Evolutionary conservation across 2,113 vertebrate species (phyloP).

Genomic region (Upupa epops): DNA sequence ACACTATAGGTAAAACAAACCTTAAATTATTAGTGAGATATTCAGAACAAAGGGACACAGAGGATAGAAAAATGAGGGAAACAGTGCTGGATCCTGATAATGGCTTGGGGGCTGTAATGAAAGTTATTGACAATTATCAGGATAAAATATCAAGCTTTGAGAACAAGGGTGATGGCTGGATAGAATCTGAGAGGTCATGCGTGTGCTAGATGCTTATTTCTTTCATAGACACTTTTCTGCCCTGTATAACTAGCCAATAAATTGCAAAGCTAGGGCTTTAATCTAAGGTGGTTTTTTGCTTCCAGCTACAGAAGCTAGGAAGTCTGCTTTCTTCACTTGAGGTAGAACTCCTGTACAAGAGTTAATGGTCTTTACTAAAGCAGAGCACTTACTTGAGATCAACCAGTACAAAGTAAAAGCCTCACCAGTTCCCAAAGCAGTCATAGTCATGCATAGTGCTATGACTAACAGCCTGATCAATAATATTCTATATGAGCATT

Average conservation of each 20-base stretch:
- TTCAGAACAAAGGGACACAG: background rate
- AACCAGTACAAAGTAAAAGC: background rate
- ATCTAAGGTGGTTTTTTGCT: background rate
- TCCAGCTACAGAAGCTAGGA: background rate
- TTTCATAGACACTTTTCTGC: background rate
- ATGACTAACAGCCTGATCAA: background rate
- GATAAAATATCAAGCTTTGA: background rate
- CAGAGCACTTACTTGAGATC: background rate
- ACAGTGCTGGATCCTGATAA: background rate
- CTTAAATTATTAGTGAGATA: background rate
- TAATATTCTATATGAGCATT: background rate
- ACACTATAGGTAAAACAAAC: background rate
- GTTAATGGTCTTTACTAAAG: background rate
- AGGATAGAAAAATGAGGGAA: background rate
- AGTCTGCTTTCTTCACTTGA: background rate
- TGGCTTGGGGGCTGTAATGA: background rate
- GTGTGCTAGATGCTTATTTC: background rate
- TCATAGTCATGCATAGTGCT: background rate
- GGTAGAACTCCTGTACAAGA: background rate
- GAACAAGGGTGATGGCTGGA: background rate
- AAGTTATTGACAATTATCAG: background rate
- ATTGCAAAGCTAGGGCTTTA: background rate
- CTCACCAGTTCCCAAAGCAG: fast-evolving
- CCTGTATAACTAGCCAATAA: background rate
- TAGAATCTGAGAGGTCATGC: background rate